Base-by-base conservation (phyloP, 2,888 invertebrate genomes). In the Trypoxylon attenuatum region DNA sequence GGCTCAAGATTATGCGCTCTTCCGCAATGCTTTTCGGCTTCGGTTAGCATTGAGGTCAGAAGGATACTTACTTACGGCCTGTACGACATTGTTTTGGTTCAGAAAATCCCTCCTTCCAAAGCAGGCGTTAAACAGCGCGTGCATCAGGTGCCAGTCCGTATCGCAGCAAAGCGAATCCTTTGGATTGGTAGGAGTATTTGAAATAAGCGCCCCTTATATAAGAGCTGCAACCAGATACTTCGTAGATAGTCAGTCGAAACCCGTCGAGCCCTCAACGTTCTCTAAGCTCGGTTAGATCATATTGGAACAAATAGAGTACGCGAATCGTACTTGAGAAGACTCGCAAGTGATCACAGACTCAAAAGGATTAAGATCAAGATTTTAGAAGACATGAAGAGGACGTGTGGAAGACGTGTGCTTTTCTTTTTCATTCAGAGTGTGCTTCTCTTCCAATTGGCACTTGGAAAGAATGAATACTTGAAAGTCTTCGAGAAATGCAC, bases 71-170 rank as follows among this genome's bases (percentile, higher is more conserved):
- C 77, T 77, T 80, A 77, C 77, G 75, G 73, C 76, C 80, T 80
- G 79, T 80, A 78, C 81, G 79, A 75, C 79, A 83, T 84, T 85
- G 84, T 85, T 83, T 85, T 84, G 83, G 78, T 83, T 82, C 69
- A 78, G 73, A 77, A 77, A 73, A 69, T 76, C 76, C 69, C 71
- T 65, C 62, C 68, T 76, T 70, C 53, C 69, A 51, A 62, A 68
- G 70, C 72, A 79, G 79, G 83, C 84, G 85, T 81, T 84, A 87
- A 86, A 86, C 84, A 86, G 85, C 85, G 85, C 85, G 85, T 85
- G 81, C 79, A 82, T 80, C 77, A 71, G 64, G 65, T 65, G 68
- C 51, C 41, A 59, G 59, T 46, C 27, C 47, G 21, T 64, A 42
- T 33, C 42, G 50, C 23, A 66, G n/a, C n/a, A 66, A 62, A 59